Base-by-base conservation (phyloP, 2,888 invertebrate genomes). In the Hydriomena furcata region DNA sequence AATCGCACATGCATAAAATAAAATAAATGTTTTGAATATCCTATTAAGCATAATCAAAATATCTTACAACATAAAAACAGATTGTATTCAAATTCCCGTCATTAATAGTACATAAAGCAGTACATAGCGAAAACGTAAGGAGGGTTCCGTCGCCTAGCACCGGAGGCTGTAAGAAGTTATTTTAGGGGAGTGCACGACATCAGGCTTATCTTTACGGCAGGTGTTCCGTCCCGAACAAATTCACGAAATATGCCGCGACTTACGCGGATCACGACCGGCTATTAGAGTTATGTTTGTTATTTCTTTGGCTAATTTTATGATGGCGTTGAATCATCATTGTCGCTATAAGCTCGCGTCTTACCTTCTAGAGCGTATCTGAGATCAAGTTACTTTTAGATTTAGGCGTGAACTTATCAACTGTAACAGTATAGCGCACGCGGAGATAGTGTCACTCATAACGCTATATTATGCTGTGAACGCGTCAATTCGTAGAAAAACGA, bases 171-270 rank as follows among this genome's bases (percentile, higher is more conserved):
- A 86, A 87, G 86, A 88, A 87, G 87, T 89, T 88, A 89, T 87
- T 89, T 87, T 84, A 88, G 87, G 89, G 86, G 87, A 78, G 84
- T 85, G 85, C 85, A 82, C 82, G 84, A 78, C 84, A 82, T 85
- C 85, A 71, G 76, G 89, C 89, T 90, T 90, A 90, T 90, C 90
- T 90, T 89, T 89, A 89, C 87, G 86, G 86, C 89, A 90, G 90
- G 88, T 89, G 86, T 84, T 83, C 85, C 80, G 73, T 71, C 69
- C 76, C 76, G 77, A 73, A 87, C 88, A 90, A 90, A 89, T 89
- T 89, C 79, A 75, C 81, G 76, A 81, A 88, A 90, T 87, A 85
- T 84, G 84, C 79, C 68, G 73, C 72, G 86, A 82, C 87, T 87
- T 88, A 87, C 73, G 79, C 74, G 84, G 88, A 85, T 88, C 85